phyloP scores from a whole-genome alignment of 2,797 vertebrate species.

The Danio albolineatus region DNA sequence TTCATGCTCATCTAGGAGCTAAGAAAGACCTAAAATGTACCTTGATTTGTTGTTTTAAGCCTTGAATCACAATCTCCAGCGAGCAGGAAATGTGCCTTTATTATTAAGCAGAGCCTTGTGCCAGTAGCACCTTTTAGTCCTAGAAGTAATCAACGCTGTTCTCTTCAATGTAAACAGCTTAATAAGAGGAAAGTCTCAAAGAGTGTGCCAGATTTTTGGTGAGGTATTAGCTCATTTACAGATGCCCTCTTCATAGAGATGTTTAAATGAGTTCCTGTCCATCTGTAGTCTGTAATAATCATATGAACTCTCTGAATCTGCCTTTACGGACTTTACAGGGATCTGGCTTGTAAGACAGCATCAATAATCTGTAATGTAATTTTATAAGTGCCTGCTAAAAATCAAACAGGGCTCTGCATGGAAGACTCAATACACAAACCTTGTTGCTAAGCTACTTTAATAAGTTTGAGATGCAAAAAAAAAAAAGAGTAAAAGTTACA shows the following conservation, averaged over 20 bases:
- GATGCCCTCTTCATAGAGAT: conserved; percentile 45
- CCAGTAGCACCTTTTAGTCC: conserved; percentile 54
- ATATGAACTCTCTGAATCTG: not conserved
- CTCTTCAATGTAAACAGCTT: conserved; percentile 69
- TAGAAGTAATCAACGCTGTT: conserved; percentile 74
- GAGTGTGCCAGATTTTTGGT: conserved; percentile 55
- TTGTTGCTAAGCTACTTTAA: not conserved
- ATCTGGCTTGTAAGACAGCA: not conserved
- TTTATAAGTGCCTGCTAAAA: not conserved
- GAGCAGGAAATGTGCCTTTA: conserved; percentile 64
- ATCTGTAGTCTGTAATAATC: not conserved
- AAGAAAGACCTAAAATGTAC: conserved; percentile 36
- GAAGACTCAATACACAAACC: not conserved
- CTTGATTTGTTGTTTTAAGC: conserved; percentile 63
- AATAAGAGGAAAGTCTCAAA: conserved; percentile 61
- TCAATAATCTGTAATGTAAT: not conserved
- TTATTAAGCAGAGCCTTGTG: conserved; percentile 70
- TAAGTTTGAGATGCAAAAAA: not conserved
- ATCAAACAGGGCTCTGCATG: not conserved
- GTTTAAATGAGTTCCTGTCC: conserved; percentile 45
- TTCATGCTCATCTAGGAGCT: not conserved
- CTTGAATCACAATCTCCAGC: conserved; percentile 55
- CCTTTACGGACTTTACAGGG: not conserved
- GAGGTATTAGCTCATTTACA: conserved; percentile 61
- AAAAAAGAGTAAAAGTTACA: too few species aligned